phyloP scores from a whole-genome alignment of 2,888 invertebrate genomes.

The Epinotia brunnichana region DNA sequence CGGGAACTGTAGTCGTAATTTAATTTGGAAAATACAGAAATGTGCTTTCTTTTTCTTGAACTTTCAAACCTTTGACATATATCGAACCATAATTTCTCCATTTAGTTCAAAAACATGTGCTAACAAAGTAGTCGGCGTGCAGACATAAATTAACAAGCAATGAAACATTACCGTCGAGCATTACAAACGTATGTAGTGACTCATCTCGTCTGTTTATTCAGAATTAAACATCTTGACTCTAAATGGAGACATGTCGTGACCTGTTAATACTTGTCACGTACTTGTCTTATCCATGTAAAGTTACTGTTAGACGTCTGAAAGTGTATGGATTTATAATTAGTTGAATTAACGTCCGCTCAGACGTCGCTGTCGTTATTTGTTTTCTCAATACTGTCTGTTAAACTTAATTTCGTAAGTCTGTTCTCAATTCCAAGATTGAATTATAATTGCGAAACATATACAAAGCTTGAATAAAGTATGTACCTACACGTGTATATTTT shows the following conservation, averaged over 20 bases:
- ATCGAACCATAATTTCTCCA: not conserved
- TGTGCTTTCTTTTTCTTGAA: not conserved
- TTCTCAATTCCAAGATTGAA: too few species aligned
- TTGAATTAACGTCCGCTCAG: not conserved
- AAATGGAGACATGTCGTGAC: slow-evolving; percentile 76
- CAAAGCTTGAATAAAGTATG: too few species aligned
- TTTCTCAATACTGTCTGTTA: not conserved
- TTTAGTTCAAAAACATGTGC: slow-evolving; percentile 18
- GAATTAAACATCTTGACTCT: slow-evolving; percentile 60
- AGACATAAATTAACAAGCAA: slow-evolving; percentile 69
- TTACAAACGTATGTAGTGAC: slow-evolving; percentile 57
- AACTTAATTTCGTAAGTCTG: not conserved
- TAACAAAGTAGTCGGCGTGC: slow-evolving; percentile 38
- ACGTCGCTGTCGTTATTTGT: not conserved
- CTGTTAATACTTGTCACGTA: slow-evolving; percentile 73
- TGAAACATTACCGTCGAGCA: slow-evolving; percentile 60
- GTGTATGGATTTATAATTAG: slow-evolving; percentile 56
- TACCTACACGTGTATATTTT: too few species aligned
- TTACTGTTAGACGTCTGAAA: slow-evolving; percentile 63
- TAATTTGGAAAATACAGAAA: too few species aligned
- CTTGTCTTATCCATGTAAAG: slow-evolving; percentile 68
- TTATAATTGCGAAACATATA: too few species aligned
- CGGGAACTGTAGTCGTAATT: too few species aligned
- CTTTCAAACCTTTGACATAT: not conserved
- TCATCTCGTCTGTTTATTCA: slow-evolving; percentile 73